Evolutionary conservation across 2,888 invertebrate species (phyloP).

Genomic region (Zygothrica quintamaculata): DNA sequence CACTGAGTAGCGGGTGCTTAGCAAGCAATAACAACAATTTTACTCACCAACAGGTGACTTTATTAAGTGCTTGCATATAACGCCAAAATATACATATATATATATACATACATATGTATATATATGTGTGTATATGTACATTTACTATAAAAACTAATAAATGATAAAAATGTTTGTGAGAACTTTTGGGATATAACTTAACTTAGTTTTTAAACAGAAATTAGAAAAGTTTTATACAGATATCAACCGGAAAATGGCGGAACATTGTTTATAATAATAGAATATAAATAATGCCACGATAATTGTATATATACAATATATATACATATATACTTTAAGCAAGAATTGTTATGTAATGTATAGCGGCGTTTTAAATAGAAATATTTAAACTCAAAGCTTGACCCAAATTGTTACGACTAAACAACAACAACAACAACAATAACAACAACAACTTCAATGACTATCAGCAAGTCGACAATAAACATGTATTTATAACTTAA

Average conservation of each 20-base stretch:
- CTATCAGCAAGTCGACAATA: conserved; percentile 4
- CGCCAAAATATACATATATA: too few relatives aligned
- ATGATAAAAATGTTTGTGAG: too few relatives aligned
- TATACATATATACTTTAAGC: background rate
- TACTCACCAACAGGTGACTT: conserved; percentile 38
- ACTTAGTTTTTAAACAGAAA: background rate
- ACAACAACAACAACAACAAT: conserved; percentile 17
- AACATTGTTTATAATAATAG: too few relatives aligned
- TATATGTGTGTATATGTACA: conserved; percentile 1
- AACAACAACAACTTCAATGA: conserved; percentile 7
- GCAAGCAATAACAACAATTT: conserved; percentile 26
- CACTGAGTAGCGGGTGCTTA: conserved; percentile 34
- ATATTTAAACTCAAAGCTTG: conserved; percentile 12
- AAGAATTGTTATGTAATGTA: too few relatives aligned
- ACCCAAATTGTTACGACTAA: conserved; percentile 24
- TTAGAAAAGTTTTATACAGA: too few relatives aligned
- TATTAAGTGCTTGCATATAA: conserved; percentile 19
- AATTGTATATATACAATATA: too few relatives aligned
- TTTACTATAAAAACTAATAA: conserved; percentile 21
- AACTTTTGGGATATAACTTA: too few relatives aligned
- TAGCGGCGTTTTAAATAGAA: too few relatives aligned
- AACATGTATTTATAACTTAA: conserved; percentile 4
- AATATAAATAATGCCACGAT: too few relatives aligned
- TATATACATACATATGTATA: background rate
- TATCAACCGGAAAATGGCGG: too few relatives aligned